phyloP scores from a whole-genome alignment of 2,888 invertebrate genomes.

The Cataglyphis cursor region DNA sequence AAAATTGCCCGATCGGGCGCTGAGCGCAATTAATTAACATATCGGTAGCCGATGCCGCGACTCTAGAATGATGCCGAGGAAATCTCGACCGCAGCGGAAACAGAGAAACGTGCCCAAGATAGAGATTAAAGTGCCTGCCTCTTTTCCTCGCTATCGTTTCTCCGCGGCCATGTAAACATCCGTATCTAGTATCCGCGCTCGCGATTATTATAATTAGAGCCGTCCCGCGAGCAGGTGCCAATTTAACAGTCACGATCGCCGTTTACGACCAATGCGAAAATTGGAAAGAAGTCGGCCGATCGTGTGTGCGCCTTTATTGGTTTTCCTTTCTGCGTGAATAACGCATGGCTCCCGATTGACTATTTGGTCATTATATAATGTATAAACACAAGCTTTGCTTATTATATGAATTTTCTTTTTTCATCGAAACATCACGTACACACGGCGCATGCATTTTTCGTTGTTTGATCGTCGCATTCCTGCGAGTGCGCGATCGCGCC shows the following conservation, averaged over 20 bases:
- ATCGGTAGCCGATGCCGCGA: slow-evolving; percentile 53
- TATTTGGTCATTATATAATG: slow-evolving; percentile 43
- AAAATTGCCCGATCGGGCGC: slow-evolving; percentile 62
- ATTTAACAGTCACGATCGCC: slow-evolving; percentile 24
- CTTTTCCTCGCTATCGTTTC: slow-evolving; percentile 7
- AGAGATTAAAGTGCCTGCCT: slow-evolving; percentile 40
- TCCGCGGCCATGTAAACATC: slow-evolving; percentile 25
- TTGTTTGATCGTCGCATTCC: slow-evolving; percentile 64
- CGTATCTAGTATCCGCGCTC: not conserved
- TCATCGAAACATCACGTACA: slow-evolving; percentile 60
- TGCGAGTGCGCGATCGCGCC: slow-evolving; percentile 45
- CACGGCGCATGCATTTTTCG: slow-evolving; percentile 62
- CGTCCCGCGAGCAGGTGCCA: slow-evolving; percentile 35
- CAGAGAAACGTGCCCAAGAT: slow-evolving; percentile 44
- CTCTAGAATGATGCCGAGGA: slow-evolving; percentile 37
- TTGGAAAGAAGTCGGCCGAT: slow-evolving; percentile 27
- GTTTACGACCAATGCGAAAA: slow-evolving; percentile 14
- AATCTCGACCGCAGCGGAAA: slow-evolving; percentile 23
- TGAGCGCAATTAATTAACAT: slow-evolving; percentile 70
- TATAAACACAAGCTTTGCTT: slow-evolving; percentile 28
- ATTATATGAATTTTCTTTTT: slow-evolving; percentile 49
- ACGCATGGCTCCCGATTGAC: not conserved
- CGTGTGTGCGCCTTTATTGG: slow-evolving; percentile 20
- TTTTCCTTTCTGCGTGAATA: slow-evolving; percentile 37
- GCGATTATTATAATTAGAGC: slow-evolving; percentile 44